These are phyloP conservation scores for Erithacus rubecula DNA, from an alignment of 2,797 vertebrate species.

Conservation along the genomic window DNA sequence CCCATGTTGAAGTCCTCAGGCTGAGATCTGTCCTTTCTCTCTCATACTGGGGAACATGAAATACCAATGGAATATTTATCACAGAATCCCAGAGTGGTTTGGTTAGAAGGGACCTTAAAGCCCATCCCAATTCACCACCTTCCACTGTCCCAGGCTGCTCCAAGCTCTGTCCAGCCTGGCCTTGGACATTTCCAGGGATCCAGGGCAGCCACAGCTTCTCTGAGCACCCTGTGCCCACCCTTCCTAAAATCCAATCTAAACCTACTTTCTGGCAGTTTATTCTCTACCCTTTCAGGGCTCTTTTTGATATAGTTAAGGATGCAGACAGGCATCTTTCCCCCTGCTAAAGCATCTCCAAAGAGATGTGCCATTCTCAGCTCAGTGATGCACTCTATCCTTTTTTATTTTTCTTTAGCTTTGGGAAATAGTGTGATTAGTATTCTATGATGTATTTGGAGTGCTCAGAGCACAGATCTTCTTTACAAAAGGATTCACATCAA, in stretches of 20 bases:
- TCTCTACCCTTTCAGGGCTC: not conserved
- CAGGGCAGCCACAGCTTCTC: not conserved
- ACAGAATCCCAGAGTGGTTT: not conserved
- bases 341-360: not conserved
- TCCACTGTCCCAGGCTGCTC: not conserved
- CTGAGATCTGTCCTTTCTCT: not conserved
- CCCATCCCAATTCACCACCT: not conserved
- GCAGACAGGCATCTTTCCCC: not conserved
- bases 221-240: not conserved
- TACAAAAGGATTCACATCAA: conserved; percentile 52
- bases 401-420: conserved; percentile 14
- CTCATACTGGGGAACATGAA: not conserved
- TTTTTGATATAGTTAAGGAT: not conserved
- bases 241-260: not conserved
- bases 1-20: not conserved
- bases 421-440: conserved; percentile 41
- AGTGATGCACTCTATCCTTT: not conserved
- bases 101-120: not conserved
- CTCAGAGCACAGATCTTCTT: conserved; percentile 42
- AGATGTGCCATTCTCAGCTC: not conserved
- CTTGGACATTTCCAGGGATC: not conserved
- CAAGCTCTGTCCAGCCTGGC: accelerated
- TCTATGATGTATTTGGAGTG: conserved; percentile 37
- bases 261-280: not conserved
- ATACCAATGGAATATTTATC: not conserved